Evolutionary conservation across 2,888 invertebrate species (phyloP), one percentile per base, ranked within the genome.

Genomic region (Nezara viridula): DNA sequence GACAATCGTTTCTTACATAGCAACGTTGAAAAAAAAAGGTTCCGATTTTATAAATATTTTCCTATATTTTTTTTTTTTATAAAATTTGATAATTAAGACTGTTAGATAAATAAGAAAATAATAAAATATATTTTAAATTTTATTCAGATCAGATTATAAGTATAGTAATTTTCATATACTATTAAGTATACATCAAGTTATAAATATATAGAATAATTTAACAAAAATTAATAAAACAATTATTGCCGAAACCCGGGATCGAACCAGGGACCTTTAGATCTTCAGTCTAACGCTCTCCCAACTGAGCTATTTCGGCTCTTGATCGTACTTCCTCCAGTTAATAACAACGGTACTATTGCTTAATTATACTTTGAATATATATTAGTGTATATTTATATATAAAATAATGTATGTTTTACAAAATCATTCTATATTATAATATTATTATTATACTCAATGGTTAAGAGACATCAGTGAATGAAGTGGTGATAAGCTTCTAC

Each of bases 211-310:
- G 27, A 27, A 27, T 27, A 60, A 60, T 14, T 24, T 27, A 55
- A 24, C 9, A 24, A 52, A 3, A 55, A 55, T 9, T n/a, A 55
- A n/a, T n/a, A 6, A 21, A 16, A 73, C 92, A 92, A 93, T 92
- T 91, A 90, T 90, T 95, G 95, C 95, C 95, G 95, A 95, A 95
- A 95, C 95, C 95, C 92, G 95, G 95, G 95, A 95, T 95, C 94
- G 95, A 95, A 95, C 95, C 95, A 94, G 95, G 95, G 95, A 95
- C 95, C 94, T 95, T 95, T 95, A 95, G 95, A 95, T 95, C 95
- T 95, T 95, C 95, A 95, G 95, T 94, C 94, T 94, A 94, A 95
- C 95, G 93, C 94, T 94, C 94, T 94, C 94, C 94, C 94, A 93
- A 94, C 94, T 94, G 94, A 94, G 94, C 94, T 95, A 95, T 94